phyloP scores from a whole-genome alignment of 2,113 vertebrate species.

The Oncorhynchus tshawytscha region DNA sequence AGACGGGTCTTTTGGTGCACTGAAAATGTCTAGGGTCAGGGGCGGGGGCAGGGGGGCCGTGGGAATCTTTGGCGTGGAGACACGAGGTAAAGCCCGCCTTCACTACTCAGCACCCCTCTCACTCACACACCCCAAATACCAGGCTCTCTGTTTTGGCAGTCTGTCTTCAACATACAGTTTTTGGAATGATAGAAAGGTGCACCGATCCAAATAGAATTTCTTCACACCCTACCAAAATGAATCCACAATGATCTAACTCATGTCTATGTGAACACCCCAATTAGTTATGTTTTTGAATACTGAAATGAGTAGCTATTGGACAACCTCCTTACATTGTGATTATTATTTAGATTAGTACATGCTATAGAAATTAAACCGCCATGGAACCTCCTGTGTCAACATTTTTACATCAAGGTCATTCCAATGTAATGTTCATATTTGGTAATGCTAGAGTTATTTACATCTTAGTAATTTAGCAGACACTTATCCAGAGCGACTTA shows the following conservation, averaged over 20 bases:
- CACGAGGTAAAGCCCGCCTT: constrained; percentile 69
- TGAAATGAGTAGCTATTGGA: no score
- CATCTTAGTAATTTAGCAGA: no score
- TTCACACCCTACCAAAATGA: background rate
- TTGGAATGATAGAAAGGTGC: background rate
- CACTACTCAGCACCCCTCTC: constrained; percentile 1
- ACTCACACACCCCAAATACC: constrained; percentile 10
- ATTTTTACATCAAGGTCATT: background rate
- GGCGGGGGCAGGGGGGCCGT: constrained; percentile 67
- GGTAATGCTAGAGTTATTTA: background rate
- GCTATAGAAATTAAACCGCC: background rate
- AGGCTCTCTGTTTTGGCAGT: background rate
- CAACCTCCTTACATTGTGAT: no score
- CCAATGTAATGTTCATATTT: background rate
- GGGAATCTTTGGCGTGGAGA: constrained; percentile 68
- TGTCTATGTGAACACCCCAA: no score
- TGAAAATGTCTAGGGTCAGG: constrained; percentile 53
- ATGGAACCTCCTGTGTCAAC: background rate
- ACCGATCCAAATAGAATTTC: background rate
- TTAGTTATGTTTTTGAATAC: no score
- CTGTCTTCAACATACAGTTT: background rate
- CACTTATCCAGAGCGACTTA: no score
- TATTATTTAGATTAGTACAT: no score
- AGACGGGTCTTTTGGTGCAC: constrained; percentile 20
- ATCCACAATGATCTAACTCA: background rate